Conservation (phyloP, 2,888 invertebrate species). For the Frankliniella intonsa region DNA sequence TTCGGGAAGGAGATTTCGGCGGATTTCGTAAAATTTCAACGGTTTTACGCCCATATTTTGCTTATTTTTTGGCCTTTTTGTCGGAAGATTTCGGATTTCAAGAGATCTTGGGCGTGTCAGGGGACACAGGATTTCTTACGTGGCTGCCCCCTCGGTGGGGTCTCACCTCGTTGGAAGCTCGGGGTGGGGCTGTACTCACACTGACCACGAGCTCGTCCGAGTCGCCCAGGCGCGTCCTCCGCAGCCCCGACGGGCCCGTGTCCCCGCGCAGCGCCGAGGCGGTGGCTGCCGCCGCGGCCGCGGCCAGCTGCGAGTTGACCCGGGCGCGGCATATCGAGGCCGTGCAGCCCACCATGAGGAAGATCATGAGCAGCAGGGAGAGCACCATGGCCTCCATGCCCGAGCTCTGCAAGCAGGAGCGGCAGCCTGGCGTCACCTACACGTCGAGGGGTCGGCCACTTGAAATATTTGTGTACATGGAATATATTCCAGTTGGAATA, state of each 20-base stretch:
- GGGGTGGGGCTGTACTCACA: too few relatives aligned
- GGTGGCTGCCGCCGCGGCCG: neutral
- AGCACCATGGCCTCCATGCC: slow-evolving; percentile 60
- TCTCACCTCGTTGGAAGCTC: too few relatives aligned
- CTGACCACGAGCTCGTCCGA: neutral
- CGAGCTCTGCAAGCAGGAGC: slow-evolving; percentile 46
- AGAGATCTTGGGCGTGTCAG: too few relatives aligned
- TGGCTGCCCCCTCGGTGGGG: too few relatives aligned
- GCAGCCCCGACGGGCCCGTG: neutral
- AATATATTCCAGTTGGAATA: too few relatives aligned
- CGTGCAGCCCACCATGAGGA: slow-evolving; percentile 49
- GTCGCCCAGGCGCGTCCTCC: neutral
- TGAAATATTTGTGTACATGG: too few relatives aligned
- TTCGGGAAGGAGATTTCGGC: too few relatives aligned
- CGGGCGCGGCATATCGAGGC: slow-evolving; percentile 53
- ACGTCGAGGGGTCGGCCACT: slow-evolving; percentile 8
- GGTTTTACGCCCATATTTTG: too few relatives aligned
- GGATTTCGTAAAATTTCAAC: too few relatives aligned
- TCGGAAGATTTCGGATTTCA: too few relatives aligned
- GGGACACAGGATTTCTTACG: too few relatives aligned
- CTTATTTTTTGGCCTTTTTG: too few relatives aligned
- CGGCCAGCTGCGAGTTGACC: neutral
- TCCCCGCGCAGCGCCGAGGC: slow-evolving; percentile 14
- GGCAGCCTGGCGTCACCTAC: slow-evolving; percentile 26
- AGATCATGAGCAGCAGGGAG: slow-evolving; percentile 44